Conservation (phyloP, 2,113 vertebrate species). For the Ciconia stormi region DNA sequence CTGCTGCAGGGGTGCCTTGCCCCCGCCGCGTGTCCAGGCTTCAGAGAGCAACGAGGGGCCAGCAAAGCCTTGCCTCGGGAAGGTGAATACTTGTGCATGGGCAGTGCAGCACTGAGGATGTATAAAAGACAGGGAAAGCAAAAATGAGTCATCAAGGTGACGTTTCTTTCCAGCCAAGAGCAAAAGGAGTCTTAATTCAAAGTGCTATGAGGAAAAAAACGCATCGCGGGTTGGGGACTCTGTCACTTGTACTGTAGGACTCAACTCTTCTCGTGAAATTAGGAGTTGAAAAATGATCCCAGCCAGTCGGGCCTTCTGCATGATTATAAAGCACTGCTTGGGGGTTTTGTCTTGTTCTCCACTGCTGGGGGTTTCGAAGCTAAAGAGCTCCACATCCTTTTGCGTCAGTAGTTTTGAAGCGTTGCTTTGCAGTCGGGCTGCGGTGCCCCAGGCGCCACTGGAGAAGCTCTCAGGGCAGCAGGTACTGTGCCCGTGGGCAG, state of each 20-base stretch:
- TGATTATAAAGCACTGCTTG: not conserved
- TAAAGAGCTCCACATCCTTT: not conserved
- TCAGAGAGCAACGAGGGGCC: not conserved
- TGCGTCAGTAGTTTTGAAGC: accelerated
- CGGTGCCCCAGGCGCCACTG: not conserved
- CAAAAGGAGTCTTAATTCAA: not conserved
- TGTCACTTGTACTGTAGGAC: not conserved
- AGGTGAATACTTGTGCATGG: accelerated
- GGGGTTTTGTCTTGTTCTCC: too few relatives aligned
- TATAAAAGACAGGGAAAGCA: not conserved
- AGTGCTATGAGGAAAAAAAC: not conserved
- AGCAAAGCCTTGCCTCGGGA: not conserved
- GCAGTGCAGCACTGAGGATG: accelerated
- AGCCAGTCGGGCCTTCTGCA: accelerated
- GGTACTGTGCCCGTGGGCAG: accelerated
- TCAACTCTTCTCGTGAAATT: not conserved
- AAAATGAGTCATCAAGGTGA: not conserved
- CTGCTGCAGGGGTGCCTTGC: accelerated
- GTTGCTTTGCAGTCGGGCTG: not conserved
- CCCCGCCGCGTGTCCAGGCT: accelerated
- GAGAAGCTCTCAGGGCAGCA: not conserved
- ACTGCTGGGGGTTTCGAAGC: accelerated
- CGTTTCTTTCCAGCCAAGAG: accelerated
- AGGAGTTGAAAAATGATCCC: not conserved
- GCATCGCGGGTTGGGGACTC: not conserved